phyloP scores from a whole-genome alignment of 2,797 vertebrate genomes.

The Sebastes diaconus region DNA sequence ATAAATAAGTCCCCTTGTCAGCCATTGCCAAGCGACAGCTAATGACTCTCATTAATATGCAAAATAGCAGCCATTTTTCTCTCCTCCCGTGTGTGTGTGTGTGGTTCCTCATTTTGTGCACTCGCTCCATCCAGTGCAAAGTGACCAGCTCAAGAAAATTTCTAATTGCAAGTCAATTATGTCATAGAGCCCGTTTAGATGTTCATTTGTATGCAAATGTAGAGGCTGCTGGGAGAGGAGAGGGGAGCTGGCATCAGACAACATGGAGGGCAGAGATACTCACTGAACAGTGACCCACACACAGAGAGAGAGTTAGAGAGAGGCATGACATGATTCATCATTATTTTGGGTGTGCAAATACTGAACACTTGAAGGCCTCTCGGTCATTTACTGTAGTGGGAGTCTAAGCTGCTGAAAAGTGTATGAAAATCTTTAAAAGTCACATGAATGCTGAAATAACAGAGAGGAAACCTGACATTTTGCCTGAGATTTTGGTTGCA shows the following conservation, averaged over 20 bases:
- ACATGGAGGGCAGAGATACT: constrained; percentile 77
- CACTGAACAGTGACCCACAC: constrained; percentile 42
- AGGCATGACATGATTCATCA: constrained; percentile 40
- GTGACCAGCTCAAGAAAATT: constrained; percentile 87
- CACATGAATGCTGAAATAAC: background rate
- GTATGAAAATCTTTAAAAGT: background rate
- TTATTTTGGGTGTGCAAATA: constrained; percentile 7
- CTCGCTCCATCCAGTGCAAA: constrained; percentile 80
- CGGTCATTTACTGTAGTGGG: background rate
- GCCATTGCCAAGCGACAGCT: constrained; percentile 83
- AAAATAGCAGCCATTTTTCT: constrained; percentile 84
- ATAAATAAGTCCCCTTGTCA: constrained; percentile 88
- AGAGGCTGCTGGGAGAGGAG: constrained; percentile 61
- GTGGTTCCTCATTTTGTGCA: constrained; percentile 71
- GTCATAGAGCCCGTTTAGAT: constrained; percentile 88
- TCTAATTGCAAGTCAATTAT: constrained; percentile 91
- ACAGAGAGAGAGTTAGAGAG: background rate
- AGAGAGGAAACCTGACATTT: background rate
- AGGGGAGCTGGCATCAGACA: constrained; percentile 70
- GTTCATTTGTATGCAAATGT: constrained; percentile 91
- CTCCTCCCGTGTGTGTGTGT: constrained; percentile 32
- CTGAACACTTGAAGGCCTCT: background rate
- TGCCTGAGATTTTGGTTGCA: background rate
- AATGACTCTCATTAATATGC: constrained; percentile 91
- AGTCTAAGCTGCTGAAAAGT: background rate